phyloP scores from a whole-genome alignment of 92 coral and sea anemone genomes.

The Scolanthus callimorphus region DNA sequence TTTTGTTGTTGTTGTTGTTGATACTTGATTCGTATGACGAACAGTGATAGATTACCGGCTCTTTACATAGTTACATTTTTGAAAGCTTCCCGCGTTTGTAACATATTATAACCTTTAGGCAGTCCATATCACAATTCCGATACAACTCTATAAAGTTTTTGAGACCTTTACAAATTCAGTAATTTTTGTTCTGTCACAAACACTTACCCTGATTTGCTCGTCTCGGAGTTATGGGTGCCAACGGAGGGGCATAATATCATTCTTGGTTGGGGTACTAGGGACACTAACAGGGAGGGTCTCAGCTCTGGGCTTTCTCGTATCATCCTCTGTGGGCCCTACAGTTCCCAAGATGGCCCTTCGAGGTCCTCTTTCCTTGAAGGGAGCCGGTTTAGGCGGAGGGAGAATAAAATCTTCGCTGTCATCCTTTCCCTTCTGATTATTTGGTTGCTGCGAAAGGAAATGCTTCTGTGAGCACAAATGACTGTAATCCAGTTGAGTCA shows the following conservation, averaged over 20 bases:
- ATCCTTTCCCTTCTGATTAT: constrained; percentile 44
- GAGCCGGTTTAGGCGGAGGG: constrained; percentile 75
- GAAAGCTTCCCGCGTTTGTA: no score
- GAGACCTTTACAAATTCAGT: no score
- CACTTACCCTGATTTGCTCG: constrained; percentile 9
- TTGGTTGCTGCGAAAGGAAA: constrained; percentile 59
- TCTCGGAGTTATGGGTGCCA: constrained; percentile 72
- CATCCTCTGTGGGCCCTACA: constrained; percentile 33
- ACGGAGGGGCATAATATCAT: constrained; percentile 72
- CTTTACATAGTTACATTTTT: no score
- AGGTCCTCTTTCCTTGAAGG: constrained; percentile 36
- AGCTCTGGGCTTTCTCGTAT: constrained; percentile 57
- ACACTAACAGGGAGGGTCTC: constrained; percentile 67
- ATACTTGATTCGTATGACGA: no score
- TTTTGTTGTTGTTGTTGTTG: no score
- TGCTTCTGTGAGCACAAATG: no score
- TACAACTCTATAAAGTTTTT: not conserved
- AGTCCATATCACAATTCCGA: not conserved
- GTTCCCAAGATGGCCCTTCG: constrained; percentile 43
- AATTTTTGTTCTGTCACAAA: no score
- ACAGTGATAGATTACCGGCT: no score
- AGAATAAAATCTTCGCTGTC: constrained; percentile 46
- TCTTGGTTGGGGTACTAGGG: constrained; percentile 67
- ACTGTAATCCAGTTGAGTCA: no score
- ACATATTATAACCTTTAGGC: no score